A percentile compares a stretch with the other conserved stretches of the same genome.
Evolutionary conservation across 2,113 vertebrate species (phyloP).

Genomic region (Pterocles burchelli): DNA sequence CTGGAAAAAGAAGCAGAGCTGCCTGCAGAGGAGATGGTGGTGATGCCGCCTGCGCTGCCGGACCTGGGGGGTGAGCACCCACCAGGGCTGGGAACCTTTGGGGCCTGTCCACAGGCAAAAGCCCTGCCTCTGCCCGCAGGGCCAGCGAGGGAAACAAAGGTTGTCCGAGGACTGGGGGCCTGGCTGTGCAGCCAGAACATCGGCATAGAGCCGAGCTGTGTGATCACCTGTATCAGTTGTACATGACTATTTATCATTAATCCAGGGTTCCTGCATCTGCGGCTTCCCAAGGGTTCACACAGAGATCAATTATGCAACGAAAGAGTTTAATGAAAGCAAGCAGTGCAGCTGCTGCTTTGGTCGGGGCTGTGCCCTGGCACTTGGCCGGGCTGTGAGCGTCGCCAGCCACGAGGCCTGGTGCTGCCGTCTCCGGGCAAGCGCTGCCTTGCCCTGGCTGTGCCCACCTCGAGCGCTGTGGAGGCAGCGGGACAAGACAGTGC

Average conservation of each 20-base stretch:
- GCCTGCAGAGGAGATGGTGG: not conserved
- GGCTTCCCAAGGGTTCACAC: not conserved
- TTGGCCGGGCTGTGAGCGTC: not conserved
- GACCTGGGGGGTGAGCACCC: not conserved
- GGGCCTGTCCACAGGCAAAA: not conserved
- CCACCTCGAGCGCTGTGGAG: not conserved
- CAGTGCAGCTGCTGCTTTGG: not conserved
- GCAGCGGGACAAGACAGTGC: not conserved
- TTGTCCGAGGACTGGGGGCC: not conserved
- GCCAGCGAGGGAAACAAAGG: not conserved
- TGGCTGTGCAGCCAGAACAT: not conserved
- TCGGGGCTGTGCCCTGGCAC: rapidly evolving
- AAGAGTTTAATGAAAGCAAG: not conserved
- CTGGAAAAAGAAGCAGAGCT: not conserved
- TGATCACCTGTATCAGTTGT: not conserved
- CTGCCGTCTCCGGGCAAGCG: too few relatives aligned
- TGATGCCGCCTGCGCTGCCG: not conserved
- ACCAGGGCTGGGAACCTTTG: too few relatives aligned
- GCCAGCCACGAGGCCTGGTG: rapidly evolving
- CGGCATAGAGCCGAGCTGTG: not conserved
- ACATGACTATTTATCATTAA: conserved; percentile 24
- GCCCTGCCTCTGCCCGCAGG: not conserved
- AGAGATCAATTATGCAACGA: not conserved
- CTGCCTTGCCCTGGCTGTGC: not conserved
- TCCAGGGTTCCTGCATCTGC: not conserved